These are phyloP conservation scores for Diachasmimorpha longicaudata DNA, from an alignment of 1,140 invertebrate genomes.

Conservation along the genomic window DNA sequence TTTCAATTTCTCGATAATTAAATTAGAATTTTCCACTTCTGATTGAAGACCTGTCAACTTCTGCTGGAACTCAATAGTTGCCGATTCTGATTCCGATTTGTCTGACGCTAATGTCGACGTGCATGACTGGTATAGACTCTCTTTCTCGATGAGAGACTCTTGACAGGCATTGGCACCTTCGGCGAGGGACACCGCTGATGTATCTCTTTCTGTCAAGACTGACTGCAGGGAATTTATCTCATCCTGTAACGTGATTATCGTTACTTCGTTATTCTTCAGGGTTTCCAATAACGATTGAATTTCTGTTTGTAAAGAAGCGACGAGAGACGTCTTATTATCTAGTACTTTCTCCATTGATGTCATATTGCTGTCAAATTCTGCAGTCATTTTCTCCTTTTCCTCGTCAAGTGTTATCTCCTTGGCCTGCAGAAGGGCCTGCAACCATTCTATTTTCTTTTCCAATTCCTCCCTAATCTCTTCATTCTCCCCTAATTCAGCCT, in stretches of 20 bases:
- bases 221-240: constrained; percentile 42
- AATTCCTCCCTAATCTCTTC: constrained; percentile 39
- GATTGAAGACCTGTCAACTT: background rate
- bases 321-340: background rate
- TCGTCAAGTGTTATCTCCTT: constrained; percentile 20
- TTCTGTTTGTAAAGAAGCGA: background rate
- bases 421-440: constrained; percentile 41
- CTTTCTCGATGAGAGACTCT: background rate
- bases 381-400: background rate
- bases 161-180: background rate
- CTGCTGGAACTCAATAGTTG: background rate
- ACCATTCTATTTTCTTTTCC: constrained; percentile 44
- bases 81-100: background rate
- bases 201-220: background rate
- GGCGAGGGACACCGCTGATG: background rate
- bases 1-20: constrained; percentile 32
- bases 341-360: background rate
- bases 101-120: background rate
- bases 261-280: background rate
- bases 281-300: background rate
- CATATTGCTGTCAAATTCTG: background rate
- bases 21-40: background rate
- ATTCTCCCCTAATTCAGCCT: constrained; percentile 31
- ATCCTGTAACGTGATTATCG: constrained; percentile 36
- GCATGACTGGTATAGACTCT: background rate